phyloP scores from a whole-genome alignment of 2,113 vertebrate species.

The Nanorana parkeri region DNA sequence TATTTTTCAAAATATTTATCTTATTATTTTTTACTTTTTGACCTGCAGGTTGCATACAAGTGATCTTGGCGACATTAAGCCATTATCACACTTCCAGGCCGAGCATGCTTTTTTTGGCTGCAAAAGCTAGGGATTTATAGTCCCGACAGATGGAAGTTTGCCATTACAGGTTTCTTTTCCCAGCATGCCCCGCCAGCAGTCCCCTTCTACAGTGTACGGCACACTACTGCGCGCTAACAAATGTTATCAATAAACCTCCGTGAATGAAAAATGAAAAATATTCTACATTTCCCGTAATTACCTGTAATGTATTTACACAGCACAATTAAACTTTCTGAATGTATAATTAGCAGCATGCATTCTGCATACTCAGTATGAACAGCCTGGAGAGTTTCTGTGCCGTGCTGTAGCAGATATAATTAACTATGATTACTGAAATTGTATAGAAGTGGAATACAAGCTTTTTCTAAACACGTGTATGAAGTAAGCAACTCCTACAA shows the following conservation, averaged over 20 bases:
- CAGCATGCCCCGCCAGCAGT: not conserved
- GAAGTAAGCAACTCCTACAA: too few relatives aligned
- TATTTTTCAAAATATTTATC: too few relatives aligned
- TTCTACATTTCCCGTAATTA: constrained; percentile 2
- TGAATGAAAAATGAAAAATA: not conserved
- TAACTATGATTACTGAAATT: constrained; percentile 20
- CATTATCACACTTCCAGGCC: not conserved
- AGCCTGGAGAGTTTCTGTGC: not conserved
- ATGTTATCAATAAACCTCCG: not conserved
- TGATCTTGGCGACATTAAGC: too few relatives aligned
- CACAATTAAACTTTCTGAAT: not conserved
- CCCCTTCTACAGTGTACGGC: not conserved
- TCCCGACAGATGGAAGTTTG: too few relatives aligned
- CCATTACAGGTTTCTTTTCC: not conserved
- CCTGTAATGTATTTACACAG: constrained; percentile 39
- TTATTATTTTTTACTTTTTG: too few relatives aligned
- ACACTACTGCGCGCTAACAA: too few relatives aligned
- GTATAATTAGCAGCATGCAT: not conserved
- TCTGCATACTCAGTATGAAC: not conserved
- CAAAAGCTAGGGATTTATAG: too few relatives aligned
- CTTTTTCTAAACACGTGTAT: not conserved
- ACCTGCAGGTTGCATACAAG: too few relatives aligned
- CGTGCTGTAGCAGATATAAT: not conserved
- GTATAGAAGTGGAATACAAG: not conserved
- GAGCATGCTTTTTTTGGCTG: not conserved